These are phyloP conservation scores for Battus philenor DNA, from an alignment of 1,140 invertebrate species.

Conservation along the genomic window DNA sequence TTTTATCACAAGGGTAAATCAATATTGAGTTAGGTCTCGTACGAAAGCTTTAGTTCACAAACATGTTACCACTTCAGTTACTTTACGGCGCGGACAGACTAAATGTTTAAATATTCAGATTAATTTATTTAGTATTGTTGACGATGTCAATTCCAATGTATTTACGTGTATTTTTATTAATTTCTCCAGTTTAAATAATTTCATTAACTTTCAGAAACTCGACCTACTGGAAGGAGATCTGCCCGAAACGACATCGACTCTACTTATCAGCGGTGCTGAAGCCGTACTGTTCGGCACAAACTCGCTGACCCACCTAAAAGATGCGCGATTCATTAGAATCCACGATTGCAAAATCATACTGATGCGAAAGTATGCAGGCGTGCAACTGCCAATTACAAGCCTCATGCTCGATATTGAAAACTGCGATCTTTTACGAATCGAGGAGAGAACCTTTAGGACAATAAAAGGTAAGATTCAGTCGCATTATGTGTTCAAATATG, in stretches of 20 bases:
- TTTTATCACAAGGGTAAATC: too few relatives aligned
- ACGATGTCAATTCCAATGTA: too few relatives aligned
- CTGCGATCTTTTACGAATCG: conserved; percentile 40
- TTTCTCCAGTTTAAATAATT: too few relatives aligned
- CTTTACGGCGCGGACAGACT: too few relatives aligned
- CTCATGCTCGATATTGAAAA: conserved; percentile 48
- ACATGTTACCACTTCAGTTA: too few relatives aligned
- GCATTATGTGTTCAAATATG: neutral
- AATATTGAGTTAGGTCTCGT: too few relatives aligned
- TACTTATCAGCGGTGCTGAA: conserved; percentile 77
- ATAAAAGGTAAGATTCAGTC: conserved; percentile 44
- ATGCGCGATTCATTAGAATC: conserved; percentile 40
- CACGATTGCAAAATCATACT: conserved; percentile 30
- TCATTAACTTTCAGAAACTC: conserved; percentile 41
- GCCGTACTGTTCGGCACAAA: conserved; percentile 76
- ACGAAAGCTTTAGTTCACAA: too few relatives aligned
- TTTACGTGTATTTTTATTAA: too few relatives aligned
- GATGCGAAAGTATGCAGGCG: conserved; percentile 39
- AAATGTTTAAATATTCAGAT: too few relatives aligned
- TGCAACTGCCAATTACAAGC: conserved; percentile 41
- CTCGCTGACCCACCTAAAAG: conserved; percentile 47
- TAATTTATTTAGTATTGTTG: too few relatives aligned
- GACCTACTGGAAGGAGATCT: conserved; percentile 68
- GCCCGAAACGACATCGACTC: conserved; percentile 76
- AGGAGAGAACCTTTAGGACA: conserved; percentile 45